Evolutionary conservation across 2,888 invertebrate species (phyloP), one percentile per base, ranked within the genome.

Genomic region (Belgica antarctica): DNA sequence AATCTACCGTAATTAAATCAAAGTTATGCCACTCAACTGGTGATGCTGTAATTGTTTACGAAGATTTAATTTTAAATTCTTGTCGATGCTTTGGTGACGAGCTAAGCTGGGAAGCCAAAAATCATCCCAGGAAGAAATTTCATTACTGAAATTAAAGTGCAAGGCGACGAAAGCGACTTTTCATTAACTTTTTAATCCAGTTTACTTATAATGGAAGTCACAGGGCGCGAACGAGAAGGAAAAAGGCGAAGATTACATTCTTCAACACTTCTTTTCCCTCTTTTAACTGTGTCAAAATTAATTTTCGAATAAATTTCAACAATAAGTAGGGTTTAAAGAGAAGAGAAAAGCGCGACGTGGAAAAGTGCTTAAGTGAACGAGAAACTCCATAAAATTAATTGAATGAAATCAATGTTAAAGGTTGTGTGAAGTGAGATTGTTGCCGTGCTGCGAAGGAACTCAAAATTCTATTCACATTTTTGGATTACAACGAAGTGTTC

Each of bases 131-230:
- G 22, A 2, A 15, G 19, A 24, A 59, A 59, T 25, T 59, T 59
- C 27, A 59, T 59, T 59, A 27, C 12, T 7, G 59, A 59, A 52
- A 52, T 52, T 15, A 52, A 59, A 59, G 59, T 59, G 59, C 24
- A 59, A 24, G 25, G 12, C 3, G 4, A 22, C 25, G 12, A 27
- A 59, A 59, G 59, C 25, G 8, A 24, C 5, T 41, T 25, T 28
- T 63, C 46, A 41, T 47, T 7, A 65, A 68, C 31, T 68, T 68
- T 63, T 68, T 68, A 68, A 68, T 68, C 68, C 68, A 57, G 5
- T 68, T 68, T 68, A 28, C 68, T 8, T 36, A 47, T 47, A 41
- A 63, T 36, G 63, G 41, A 41, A 31, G 15, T 65, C 28, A 27
- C 17, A 10, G 24, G 22, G 68, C 46, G 46, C 17, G 24, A 28